Conservation (phyloP, 2,888 invertebrate species). For the Subacronicta megacephala region DNA sequence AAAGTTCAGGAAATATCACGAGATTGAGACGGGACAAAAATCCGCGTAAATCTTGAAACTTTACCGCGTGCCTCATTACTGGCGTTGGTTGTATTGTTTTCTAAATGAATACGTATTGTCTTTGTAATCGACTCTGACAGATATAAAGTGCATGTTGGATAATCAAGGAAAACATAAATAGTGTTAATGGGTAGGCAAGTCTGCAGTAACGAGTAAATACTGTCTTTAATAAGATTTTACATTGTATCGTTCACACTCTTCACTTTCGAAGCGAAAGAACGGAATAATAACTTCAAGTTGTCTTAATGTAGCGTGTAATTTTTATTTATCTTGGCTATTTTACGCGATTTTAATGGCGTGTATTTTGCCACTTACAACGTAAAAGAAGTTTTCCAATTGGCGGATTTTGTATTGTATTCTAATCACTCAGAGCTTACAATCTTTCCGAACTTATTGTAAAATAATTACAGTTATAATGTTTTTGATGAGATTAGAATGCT, state of each 20-base stretch:
- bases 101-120: conserved; percentile 53
- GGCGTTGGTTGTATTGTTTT: conserved; percentile 52
- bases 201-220: conserved; percentile 25
- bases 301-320: not conserved
- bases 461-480: too few species aligned
- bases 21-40: conserved; percentile 69
- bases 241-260: conserved; percentile 43
- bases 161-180: conserved; percentile 52
- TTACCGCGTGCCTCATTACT: conserved; percentile 52
- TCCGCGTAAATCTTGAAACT: conserved; percentile 60
- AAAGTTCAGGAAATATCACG: conserved; percentile 81
- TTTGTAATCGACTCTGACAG: conserved; percentile 44
- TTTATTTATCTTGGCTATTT: not conserved
- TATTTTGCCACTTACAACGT: conserved; percentile 7
- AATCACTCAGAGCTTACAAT: not conserved
- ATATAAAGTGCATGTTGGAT: conserved; percentile 37
- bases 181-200: conserved; percentile 37
- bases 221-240: conserved; percentile 35
- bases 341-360: not conserved
- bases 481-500: too few species aligned
- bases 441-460: too few species aligned
- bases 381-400: not conserved
- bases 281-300: not conserved
- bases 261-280: conserved; percentile 17
- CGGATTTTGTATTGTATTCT: not conserved